A percentile compares a stretch with the other conserved stretches of the same genome.
Conservation (phyloP, 2,888 invertebrate species). For the Stenolophus ochropezus region DNA sequence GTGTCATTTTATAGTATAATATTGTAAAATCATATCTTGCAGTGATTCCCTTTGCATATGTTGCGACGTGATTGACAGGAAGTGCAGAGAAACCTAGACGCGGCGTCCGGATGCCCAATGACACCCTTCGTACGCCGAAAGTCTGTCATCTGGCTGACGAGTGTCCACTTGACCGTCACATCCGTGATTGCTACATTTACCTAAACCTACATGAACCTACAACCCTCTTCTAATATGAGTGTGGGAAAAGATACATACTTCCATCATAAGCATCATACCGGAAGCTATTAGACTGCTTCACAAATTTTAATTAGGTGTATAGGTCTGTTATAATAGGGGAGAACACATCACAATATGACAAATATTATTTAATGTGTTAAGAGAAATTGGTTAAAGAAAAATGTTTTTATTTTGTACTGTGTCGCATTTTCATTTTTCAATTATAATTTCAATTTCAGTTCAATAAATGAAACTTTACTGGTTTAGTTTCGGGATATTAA, state of each 20-base stretch:
- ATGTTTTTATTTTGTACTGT: too few relatives aligned
- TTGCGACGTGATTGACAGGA: constrained; percentile 46
- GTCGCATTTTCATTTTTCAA: too few relatives aligned
- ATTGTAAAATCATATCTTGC: background rate
- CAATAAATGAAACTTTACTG: too few relatives aligned
- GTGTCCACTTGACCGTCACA: constrained; percentile 54
- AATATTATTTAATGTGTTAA: too few relatives aligned
- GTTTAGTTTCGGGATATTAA: too few relatives aligned
- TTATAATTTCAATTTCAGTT: too few relatives aligned
- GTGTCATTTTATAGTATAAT: too few relatives aligned
- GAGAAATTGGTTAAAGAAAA: too few relatives aligned
- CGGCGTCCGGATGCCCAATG: constrained; percentile 1
- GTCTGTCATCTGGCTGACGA: constrained; percentile 54
- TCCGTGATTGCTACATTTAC: constrained; percentile 47
- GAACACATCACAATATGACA: background rate
- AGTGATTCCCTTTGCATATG: constrained; percentile 1
- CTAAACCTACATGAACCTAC: background rate
- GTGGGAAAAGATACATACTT: background rate
- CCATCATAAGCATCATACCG: background rate
- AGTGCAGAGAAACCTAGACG: constrained; percentile 43
- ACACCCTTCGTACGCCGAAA: background rate
- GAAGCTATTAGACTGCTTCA: background rate
- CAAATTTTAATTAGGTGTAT: background rate
- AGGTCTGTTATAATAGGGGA: background rate
- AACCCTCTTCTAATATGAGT: background rate